These are phyloP conservation scores for Distichodus sexfasciatus DNA, from an alignment of 2,797 vertebrate genomes.

Conservation along the genomic window DNA sequence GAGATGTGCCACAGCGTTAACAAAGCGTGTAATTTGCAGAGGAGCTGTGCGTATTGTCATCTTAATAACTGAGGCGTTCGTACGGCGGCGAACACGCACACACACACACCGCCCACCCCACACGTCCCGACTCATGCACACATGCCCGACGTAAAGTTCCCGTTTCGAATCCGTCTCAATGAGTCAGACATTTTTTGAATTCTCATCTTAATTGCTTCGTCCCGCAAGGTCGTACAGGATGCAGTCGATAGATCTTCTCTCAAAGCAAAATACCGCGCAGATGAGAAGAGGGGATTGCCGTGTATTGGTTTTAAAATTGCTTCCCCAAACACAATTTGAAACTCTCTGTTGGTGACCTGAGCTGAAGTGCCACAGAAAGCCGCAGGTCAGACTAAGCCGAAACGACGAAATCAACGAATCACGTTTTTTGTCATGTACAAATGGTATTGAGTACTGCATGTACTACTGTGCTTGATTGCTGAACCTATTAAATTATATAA, in stretches of 20 bases:
- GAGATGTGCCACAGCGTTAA: constrained; percentile 20
- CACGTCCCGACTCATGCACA: neutral
- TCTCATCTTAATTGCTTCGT: neutral
- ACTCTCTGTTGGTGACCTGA: too few species aligned
- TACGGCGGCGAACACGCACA: constrained; percentile 21
- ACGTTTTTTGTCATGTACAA: too few species aligned
- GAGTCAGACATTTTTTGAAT: neutral
- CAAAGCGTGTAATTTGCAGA: constrained; percentile 36
- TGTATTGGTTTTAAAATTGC: neutral
- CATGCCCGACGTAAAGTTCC: neutral
- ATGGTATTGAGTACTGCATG: too few species aligned
- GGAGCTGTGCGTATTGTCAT: neutral
- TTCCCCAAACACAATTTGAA: too few species aligned
- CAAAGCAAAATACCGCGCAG: too few species aligned
- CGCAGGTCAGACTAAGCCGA: too few species aligned
- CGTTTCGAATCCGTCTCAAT: neutral
- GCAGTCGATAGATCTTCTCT: neutral
- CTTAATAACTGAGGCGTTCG: constrained; percentile 5
- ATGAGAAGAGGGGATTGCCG: too few species aligned
- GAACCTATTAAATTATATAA: too few species aligned
- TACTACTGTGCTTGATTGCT: too few species aligned
- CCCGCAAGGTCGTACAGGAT: neutral
- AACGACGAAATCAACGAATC: too few species aligned
- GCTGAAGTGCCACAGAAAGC: too few species aligned
- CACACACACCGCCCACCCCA: too few species aligned